These are phyloP conservation scores for Rafetus swinhoei DNA, from an alignment of 2,113 vertebrate species.

Conservation along the genomic window DNA sequence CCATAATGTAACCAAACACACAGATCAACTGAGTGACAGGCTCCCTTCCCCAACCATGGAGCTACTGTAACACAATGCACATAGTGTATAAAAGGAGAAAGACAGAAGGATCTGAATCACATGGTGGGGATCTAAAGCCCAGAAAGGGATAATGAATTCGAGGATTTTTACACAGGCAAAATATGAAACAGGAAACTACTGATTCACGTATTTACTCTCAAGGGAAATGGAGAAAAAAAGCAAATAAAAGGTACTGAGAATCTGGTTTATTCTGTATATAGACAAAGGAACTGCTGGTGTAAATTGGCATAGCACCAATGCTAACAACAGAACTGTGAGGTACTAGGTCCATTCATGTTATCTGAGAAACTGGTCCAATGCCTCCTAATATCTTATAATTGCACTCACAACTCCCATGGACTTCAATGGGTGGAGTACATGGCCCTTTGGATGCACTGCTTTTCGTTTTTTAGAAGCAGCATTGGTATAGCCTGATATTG, in stretches of 20 bases:
- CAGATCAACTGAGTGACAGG: not conserved
- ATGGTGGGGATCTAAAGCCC: not conserved
- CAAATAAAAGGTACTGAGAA: not conserved
- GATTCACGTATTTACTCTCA: not conserved
- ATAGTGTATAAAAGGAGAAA: not conserved
- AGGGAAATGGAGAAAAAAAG: too few species aligned
- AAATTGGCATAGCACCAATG: not conserved
- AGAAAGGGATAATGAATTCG: not conserved
- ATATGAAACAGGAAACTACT: not conserved
- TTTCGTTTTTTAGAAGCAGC: not conserved
- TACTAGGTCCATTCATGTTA: not conserved
- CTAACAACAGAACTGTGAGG: not conserved
- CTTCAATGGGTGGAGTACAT: not conserved
- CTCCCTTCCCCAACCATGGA: not conserved
- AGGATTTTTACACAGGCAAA: not conserved
- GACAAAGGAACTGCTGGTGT: not conserved
- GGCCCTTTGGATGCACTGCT: not conserved
- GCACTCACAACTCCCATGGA: not conserved
- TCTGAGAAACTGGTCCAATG: not conserved
- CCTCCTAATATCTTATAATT: not conserved
- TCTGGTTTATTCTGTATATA: not conserved
- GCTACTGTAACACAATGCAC: not conserved
- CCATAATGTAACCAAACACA: not conserved
- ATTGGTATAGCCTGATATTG: not conserved
- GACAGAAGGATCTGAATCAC: not conserved